A percentile compares a stretch with the other conserved stretches of the same genome.
Evolutionary conservation across 2,797 vertebrate genomes (phyloP).

Genomic region (Apogon talboti): DNA sequence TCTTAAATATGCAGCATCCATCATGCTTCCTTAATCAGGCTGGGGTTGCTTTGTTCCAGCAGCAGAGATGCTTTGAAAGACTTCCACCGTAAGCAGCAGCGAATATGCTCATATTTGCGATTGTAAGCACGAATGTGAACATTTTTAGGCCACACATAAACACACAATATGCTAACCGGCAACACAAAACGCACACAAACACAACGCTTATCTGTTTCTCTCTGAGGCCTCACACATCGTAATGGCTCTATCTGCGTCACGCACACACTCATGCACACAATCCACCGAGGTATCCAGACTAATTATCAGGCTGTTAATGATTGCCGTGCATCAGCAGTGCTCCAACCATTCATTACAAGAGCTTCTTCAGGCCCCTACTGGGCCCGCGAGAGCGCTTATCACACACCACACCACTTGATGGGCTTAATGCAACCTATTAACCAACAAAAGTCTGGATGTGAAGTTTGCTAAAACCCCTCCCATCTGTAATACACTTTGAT

Average conservation of each 20-base stretch:
- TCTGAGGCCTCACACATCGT: conserved; percentile 73
- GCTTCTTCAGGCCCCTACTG: conserved; percentile 85
- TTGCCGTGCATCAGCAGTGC: conserved; percentile 85
- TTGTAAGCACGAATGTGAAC: conserved; percentile 66
- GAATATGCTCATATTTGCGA: conserved; percentile 57
- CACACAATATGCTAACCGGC: too few relatives aligned
- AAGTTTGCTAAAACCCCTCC: conserved; percentile 64
- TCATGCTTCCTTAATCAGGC: conserved; percentile 49
- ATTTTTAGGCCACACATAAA: conserved; percentile 69
- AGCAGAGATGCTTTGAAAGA: conserved; percentile 41
- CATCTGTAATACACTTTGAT: conserved; percentile 66
- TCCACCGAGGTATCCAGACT: conserved; percentile 87
- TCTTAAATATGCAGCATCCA: conserved; percentile 40
- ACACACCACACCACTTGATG: conserved; percentile 84
- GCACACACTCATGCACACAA: conserved; percentile 48
- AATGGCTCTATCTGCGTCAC: conserved; percentile 74
- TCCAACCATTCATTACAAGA: conserved; percentile 90
- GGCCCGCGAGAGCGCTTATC: conserved; percentile 83
- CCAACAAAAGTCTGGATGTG: conserved; percentile 83
- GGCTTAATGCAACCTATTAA: conserved; percentile 92
- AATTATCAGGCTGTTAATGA: conserved; percentile 94
- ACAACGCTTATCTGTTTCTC: conserved; percentile 70
- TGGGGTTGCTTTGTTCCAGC: too few relatives aligned
- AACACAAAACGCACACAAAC: conserved; percentile 65
- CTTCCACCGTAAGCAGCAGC: conserved; percentile 32